Base-by-base conservation (phyloP, 2,888 invertebrate species). In the Pyrgus malvae region DNA sequence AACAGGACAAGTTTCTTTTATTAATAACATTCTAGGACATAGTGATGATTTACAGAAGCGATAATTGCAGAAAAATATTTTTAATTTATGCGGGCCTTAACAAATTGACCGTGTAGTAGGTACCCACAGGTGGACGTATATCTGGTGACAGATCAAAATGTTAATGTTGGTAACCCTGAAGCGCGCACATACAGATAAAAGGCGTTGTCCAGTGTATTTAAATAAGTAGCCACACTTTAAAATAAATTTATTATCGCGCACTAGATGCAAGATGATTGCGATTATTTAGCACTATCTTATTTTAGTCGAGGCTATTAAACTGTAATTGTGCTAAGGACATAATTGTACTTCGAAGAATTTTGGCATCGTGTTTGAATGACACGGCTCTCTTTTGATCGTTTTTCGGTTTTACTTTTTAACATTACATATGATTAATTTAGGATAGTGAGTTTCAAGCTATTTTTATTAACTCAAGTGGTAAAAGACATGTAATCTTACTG, bases 301-400 rank as follows among this genome's bases (percentile, higher is more conserved):
- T 84, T 83, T 77, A 78, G 80, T 71, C 64, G 65, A 67, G 40
- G 54, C 54, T 54, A 54, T 54, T 54, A 54, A 40, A 53, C 45
- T 65, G 78, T 81, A 82, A 84, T 81, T 83, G 81, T 82, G 78
- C 72, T 80, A 78, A 81, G 78, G 77, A 76, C 78, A 56, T 56
- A 57, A 57, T 59, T 44, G 60, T 61, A 58, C 45, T 31, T 54
- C 21, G 17, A 50, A 53, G 53, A 54, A 61, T 65, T 62, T 62
- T 62, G 59, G 64, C 65, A 64, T 57, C 55, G 53, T 14, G 42
- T 57, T 31, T 55, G 48, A 65, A 56, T 58, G 59, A 61, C 51
- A 19, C 17, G 4, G n/a, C 25, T 27, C 11, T 44, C 37, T 37
- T 44, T 27, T n/a, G n/a, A 48, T 19, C 27, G 48, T 38, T 48